Percentiles rank a stretch among this genome's conserved stretches.
Conservation (phyloP, 1,140 invertebrate species). For the Macrobrachium rosenbergii region DNA sequence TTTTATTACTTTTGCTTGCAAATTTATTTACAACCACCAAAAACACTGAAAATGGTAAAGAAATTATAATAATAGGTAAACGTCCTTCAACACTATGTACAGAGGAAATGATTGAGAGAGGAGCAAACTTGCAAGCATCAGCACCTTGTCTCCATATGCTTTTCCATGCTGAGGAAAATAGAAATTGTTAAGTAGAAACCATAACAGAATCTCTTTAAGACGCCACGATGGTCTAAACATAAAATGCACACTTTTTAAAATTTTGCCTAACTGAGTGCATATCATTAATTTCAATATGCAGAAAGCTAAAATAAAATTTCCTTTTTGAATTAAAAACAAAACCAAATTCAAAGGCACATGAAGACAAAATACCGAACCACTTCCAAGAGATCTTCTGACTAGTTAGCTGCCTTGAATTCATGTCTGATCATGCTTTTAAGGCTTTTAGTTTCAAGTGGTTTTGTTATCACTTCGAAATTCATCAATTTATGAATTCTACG, state of each 20-base stretch:
- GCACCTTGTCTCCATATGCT: too few relatives aligned
- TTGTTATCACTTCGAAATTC: constrained; percentile 29
- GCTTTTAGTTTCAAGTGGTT: constrained; percentile 34
- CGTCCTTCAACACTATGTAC: constrained; percentile 58
- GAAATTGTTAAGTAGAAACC: too few relatives aligned
- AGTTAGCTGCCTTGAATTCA: constrained; percentile 60
- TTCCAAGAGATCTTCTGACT: constrained; percentile 49
- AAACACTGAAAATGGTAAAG: constrained; percentile 52
- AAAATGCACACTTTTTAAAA: too few relatives aligned
- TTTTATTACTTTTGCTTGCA: neutral
- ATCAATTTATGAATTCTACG: constrained; percentile 32
- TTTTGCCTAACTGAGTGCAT: too few relatives aligned
- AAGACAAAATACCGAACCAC: neutral
- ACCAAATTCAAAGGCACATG: too few relatives aligned
- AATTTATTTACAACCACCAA: constrained; percentile 63
- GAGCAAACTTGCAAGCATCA: constrained; percentile 27
- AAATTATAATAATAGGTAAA: constrained; percentile 63
- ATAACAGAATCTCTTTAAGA: too few relatives aligned
- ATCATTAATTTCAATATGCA: too few relatives aligned
- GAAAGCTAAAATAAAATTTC: too few relatives aligned
- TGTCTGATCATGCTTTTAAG: constrained; percentile 36
- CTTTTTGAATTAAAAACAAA: too few relatives aligned
- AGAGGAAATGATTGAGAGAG: constrained; percentile 59
- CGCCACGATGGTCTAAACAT: too few relatives aligned
- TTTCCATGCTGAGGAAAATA: too few relatives aligned